Conservation (phyloP, 2,888 invertebrate species). For the Phymatocera aterrima region DNA sequence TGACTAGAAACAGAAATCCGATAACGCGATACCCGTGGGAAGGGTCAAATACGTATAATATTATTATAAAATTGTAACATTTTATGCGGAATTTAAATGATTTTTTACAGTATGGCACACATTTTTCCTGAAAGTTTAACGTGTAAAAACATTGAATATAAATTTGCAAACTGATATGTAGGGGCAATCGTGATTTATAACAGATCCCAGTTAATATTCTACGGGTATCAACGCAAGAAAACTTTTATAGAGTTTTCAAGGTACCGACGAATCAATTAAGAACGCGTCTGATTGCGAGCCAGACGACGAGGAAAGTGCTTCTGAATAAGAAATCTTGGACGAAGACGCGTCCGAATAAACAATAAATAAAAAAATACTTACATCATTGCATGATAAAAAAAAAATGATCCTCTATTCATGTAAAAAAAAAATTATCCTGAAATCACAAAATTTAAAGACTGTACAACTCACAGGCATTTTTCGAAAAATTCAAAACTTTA, state of each 20-base stretch:
- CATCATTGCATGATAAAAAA: too few relatives aligned
- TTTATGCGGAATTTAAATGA: constrained; percentile 15
- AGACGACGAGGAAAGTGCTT: too few relatives aligned
- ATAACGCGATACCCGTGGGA: constrained; percentile 6
- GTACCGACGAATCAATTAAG: too few relatives aligned
- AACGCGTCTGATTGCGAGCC: too few relatives aligned
- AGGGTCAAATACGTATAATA: constrained; percentile 2
- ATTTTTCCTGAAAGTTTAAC: not conserved
- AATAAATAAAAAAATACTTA: too few relatives aligned
- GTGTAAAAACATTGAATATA: not conserved
- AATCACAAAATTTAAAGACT: too few relatives aligned
- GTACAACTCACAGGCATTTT: too few relatives aligned
- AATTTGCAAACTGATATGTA: not conserved
- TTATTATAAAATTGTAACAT: constrained; percentile 27
- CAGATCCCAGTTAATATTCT: constrained; percentile 7
- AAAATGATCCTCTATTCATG: too few relatives aligned
- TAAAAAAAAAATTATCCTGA: too few relatives aligned
- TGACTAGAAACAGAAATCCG: constrained; percentile 1
- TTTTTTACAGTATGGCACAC: not conserved
- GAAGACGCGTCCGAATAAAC: too few relatives aligned
- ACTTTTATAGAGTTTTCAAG: not conserved
- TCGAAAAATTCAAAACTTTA: too few relatives aligned
- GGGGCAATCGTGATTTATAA: constrained; percentile 12
- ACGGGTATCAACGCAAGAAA: not conserved
- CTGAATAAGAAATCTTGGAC: too few relatives aligned